These are phyloP conservation scores for Zele albiditarsus DNA, from an alignment of 2,888 invertebrate species.

Conservation along the genomic window DNA sequence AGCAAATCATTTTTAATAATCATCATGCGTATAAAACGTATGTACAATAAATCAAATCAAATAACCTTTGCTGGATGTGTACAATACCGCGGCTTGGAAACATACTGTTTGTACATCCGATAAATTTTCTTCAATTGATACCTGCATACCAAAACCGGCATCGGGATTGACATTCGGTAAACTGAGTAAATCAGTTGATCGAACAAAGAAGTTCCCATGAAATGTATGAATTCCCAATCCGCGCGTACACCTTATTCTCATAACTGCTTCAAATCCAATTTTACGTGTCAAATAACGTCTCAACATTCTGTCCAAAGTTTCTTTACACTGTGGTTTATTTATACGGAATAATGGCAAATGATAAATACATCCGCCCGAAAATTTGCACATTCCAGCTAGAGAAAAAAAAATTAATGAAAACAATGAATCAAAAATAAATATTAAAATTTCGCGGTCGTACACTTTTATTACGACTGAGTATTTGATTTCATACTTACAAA, in stretches of 20 bases:
- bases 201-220: slow-evolving; percentile 99
- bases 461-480: background rate
- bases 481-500: slow-evolving; percentile 79
- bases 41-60: slow-evolving; percentile 6
- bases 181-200: slow-evolving; percentile 96
- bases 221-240: slow-evolving; percentile 97
- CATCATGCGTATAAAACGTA: background rate
- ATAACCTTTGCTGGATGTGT: slow-evolving; percentile 92
- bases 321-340: slow-evolving; percentile 81
- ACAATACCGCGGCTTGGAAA: slow-evolving; percentile 97
- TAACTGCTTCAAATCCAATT: slow-evolving; percentile 99
- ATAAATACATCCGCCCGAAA: slow-evolving; percentile 94
- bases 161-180: slow-evolving; percentile 98
- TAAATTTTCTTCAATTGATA: slow-evolving; percentile 93
- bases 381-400: slow-evolving; percentile 92
- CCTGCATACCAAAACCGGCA: slow-evolving; percentile 98
- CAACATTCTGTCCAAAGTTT: slow-evolving; percentile 84
- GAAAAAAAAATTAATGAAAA: slow-evolving; percentile 40
- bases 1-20: background rate
- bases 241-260: slow-evolving; percentile 95
- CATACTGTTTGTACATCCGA: slow-evolving; percentile 91
- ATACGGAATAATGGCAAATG: slow-evolving; percentile 92
- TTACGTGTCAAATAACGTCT: slow-evolving; percentile 94
- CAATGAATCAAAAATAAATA: slow-evolving; percentile 21
- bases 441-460: background rate